Evolutionary conservation across 2,113 vertebrate species (phyloP), one percentile per base, ranked within the genome.

Genomic region (Amblyornis subalaris): DNA sequence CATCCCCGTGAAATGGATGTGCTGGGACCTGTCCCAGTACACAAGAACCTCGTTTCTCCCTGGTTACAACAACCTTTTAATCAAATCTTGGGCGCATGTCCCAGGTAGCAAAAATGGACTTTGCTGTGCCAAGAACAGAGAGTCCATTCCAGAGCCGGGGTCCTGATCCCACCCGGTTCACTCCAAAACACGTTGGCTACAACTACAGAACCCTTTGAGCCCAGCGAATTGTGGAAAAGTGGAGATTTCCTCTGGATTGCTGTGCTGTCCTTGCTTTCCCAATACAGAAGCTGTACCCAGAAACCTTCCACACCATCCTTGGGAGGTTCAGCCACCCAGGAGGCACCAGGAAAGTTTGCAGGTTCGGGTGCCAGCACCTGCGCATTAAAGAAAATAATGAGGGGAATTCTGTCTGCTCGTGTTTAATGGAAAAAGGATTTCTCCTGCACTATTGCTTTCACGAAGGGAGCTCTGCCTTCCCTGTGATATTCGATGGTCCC

Each of bases 51-150:
- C n/a, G 44, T 44, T 83, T 89, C 57, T 29, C 50, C 26, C 70
- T 87, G 50, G 57, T 82, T 79, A 58, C 50, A 91, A 69, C 84
- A 93, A 85, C 71, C 58, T 89, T 87, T 95, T 76, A 93, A 95
- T 96, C 89, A 93, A 91, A 93, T 51, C 62, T n/a, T 88, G 93
- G 96, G 58, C 70, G 1, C 88, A 47, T 22, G 3, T 89, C 77
- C 94, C 90, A 79, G 78, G 74, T 94, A 81, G 57, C 4, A 7
- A 75, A 62, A 87, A 54, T 17, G 60, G 38, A 13, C 71, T n/a
- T 71, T 40, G 58, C 48, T 55, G 80, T 78, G 93, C 94, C 95
- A 92, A 89, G 95, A 73, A 95, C 93, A 93, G 26, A 4, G 42
- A 89, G 94, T 94, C 58, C 18, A 0, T 91, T 93, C 87, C 91